A percentile compares a stretch with the other conserved stretches of the same genome.
Conservation (phyloP, 2,113 vertebrate genomes). For the Labeo catla region DNA sequence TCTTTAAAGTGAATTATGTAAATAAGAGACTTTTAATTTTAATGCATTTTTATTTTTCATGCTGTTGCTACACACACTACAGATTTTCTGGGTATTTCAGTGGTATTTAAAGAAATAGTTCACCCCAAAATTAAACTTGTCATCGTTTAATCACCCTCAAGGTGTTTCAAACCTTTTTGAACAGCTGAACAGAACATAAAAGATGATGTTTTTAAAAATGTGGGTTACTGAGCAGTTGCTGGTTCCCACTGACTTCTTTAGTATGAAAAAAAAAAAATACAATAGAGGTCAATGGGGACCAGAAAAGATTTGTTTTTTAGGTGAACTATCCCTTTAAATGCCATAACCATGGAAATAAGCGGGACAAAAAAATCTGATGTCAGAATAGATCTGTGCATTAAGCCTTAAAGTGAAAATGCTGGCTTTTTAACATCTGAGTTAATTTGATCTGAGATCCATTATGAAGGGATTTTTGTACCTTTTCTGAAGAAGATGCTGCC, state of each 20-base stretch:
- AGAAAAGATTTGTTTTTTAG: not conserved
- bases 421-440: not conserved
- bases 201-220: not conserved
- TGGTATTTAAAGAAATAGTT: not conserved
- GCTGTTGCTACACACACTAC: not conserved
- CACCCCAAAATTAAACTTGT: not conserved
- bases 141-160: too few species aligned
- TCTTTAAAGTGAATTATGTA: not conserved
- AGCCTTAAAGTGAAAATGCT: too few species aligned
- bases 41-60: not conserved
- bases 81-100: not conserved
- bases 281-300: not conserved
- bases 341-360: not conserved
- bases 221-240: too few species aligned
- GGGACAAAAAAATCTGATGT: not conserved
- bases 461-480: conserved; percentile 35
- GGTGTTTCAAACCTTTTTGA: too few species aligned
- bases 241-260: too few species aligned
- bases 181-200: not conserved
- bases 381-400: too few species aligned
- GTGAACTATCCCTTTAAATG: not conserved
- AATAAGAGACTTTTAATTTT: not conserved
- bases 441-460: not conserved
- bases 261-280: not conserved
- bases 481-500: conserved; percentile 53